These are phyloP conservation scores for Alectoris magna DNA, from an alignment of 2,797 vertebrate species.

Conservation along the genomic window DNA sequence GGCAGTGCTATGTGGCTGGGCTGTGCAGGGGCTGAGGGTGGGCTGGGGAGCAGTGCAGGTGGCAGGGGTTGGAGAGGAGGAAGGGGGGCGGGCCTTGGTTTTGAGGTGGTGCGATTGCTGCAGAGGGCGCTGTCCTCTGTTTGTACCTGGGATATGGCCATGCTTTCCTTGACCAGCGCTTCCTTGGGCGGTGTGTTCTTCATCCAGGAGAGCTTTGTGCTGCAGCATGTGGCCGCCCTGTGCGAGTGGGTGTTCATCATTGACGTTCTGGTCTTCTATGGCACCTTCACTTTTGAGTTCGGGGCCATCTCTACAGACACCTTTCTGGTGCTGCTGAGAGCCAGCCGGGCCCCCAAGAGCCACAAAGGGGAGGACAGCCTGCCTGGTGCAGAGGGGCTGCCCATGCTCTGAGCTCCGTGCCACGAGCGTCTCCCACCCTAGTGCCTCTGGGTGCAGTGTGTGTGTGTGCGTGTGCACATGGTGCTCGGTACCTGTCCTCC, in stretches of 20 bases:
- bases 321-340: conserved; percentile 89
- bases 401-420: conserved; percentile 82
- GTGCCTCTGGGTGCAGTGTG: not conserved
- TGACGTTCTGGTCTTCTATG: conserved; percentile 94
- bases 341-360: conserved; percentile 69
- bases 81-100: not conserved
- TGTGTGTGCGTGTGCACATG: not conserved
- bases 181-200: conserved; percentile 91
- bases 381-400: conserved; percentile 87
- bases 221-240: conserved; percentile 94
- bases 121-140: fast-evolving
- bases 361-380: conserved; percentile 82
- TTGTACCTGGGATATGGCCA: not conserved
- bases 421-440: not conserved
- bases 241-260: conserved; percentile 98
- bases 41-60: not conserved
- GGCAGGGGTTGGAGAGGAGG: not conserved
- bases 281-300: conserved; percentile 97
- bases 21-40: not conserved
- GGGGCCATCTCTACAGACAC: conserved; percentile 94
- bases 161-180: conserved; percentile 72
- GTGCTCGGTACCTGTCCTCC: not conserved
- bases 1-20: not conserved
- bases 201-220: conserved; percentile 91
- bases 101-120: not conserved